These are phyloP conservation scores for Heliconius aoede DNA, from an alignment of 2,888 invertebrate species.

Conservation along the genomic window DNA sequence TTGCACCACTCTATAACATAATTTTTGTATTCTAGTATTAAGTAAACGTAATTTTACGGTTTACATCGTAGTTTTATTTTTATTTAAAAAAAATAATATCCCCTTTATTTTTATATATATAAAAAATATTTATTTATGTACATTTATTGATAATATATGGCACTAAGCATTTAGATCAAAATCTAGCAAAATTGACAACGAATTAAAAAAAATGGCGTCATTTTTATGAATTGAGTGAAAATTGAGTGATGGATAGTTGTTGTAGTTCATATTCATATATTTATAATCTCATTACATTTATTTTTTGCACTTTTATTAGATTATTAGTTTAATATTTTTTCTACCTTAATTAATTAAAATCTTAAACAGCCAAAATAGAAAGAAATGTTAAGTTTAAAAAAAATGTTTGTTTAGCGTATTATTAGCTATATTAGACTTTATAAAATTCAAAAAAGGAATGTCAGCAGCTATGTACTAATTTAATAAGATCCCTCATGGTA, in stretches of 20 bases:
- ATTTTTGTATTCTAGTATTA: slow-evolving; percentile 46
- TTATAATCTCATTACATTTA: no score
- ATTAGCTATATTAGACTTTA: no score
- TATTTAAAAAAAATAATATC: background rate
- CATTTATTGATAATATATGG: slow-evolving; percentile 3
- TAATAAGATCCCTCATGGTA: background rate
- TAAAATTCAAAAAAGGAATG: no score
- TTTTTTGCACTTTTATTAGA: no score
- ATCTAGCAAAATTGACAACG: background rate
- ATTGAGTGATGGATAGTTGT: background rate
- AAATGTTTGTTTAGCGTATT: no score
- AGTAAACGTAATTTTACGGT: slow-evolving; percentile 41
- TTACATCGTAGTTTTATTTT: slow-evolving; percentile 44
- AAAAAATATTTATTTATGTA: background rate
- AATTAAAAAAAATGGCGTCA: background rate
- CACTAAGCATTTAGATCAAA: slow-evolving; percentile 1
- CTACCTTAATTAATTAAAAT: no score
- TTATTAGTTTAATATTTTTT: no score
- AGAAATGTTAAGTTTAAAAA: no score
- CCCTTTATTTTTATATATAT: slow-evolving; percentile 5
- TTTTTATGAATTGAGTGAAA: background rate
- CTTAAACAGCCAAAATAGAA: no score
- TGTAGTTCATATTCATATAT: background rate
- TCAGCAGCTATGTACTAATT: background rate
- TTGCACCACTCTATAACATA: slow-evolving; percentile 43